Conservation (phyloP, 1,140 invertebrate genomes). For the Dermatophagoides farinae region DNA sequence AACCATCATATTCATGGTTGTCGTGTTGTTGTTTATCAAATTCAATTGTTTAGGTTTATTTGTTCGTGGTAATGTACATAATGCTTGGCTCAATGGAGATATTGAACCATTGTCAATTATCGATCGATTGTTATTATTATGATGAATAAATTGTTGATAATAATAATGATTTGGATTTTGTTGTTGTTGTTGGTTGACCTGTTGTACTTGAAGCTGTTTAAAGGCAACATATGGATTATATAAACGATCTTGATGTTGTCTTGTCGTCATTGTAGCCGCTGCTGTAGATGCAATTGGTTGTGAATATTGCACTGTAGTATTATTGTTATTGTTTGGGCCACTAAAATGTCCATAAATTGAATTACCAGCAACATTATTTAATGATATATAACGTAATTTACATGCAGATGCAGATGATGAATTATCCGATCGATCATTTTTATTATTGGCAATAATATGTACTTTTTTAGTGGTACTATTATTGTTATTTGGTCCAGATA, state of each 20-base stretch:
- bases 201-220: neutral
- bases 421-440: neutral
- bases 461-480: neutral
- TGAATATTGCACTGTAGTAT: neutral
- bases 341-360: neutral
- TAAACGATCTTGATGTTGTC: conserved; percentile 4
- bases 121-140: too few relatives aligned
- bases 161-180: neutral
- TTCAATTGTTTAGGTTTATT: conserved; percentile 28
- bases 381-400: neutral
- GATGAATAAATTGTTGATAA: neutral
- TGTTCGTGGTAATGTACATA: conserved; percentile 30
- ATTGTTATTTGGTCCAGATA: neutral
- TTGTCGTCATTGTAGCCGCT: neutral
- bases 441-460: neutral
- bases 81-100: conserved; percentile 16
- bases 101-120: neutral
- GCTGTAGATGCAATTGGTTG: neutral
- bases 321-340: neutral
- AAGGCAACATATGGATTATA: conserved; percentile 6
- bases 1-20: neutral
- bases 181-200: neutral
- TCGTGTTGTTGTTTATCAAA: neutral
- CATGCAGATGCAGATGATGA: neutral
- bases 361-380: conserved; percentile 1